A percentile compares a stretch with the other conserved stretches of the same genome.
Evolutionary conservation across 2,888 invertebrate genomes (phyloP).

Genomic region (Caenorhabditis japonica): DNA sequence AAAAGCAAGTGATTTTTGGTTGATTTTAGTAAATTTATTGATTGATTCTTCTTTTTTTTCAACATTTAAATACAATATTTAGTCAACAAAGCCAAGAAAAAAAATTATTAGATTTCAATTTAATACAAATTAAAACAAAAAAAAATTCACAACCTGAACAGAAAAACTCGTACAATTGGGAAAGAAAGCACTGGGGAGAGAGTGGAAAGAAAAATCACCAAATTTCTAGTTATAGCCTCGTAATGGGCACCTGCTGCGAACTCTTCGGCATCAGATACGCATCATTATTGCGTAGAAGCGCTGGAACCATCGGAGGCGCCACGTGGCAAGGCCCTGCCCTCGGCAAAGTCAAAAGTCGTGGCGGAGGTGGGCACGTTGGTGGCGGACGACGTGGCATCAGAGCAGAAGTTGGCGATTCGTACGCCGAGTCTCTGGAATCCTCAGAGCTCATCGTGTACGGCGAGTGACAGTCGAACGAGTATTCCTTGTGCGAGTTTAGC

Average conservation of each 20-base stretch:
- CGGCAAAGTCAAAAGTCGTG: slow-evolving; percentile 37
- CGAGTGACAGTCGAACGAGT: slow-evolving; percentile 53
- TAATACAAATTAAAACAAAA: not conserved
- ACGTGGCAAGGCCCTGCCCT: slow-evolving; percentile 28
- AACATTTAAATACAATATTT: too few species aligned
- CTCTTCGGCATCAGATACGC: slow-evolving; percentile 40
- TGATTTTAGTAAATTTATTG: too few species aligned
- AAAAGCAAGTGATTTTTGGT: slow-evolving; percentile 48
- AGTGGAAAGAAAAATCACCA: too few species aligned
- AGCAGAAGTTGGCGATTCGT: slow-evolving; percentile 60
- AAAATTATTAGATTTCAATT: slow-evolving; percentile 6
- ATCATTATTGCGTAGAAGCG: slow-evolving; percentile 33
- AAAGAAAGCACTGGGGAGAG: not conserved
- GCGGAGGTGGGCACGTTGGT: slow-evolving; percentile 51
- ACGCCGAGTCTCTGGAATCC: slow-evolving; percentile 56
- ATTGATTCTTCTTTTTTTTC: too few species aligned
- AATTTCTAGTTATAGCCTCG: slow-evolving; percentile 31
- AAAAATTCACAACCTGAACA: slow-evolving; percentile 32
- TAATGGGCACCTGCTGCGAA: slow-evolving; percentile 41
- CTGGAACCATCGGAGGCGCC: slow-evolving; percentile 33
- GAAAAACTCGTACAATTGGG: slow-evolving; percentile 24
- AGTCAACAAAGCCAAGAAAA: too few species aligned
- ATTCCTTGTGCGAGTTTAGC: slow-evolving; percentile 54
- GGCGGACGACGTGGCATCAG: slow-evolving; percentile 56
- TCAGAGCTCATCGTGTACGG: slow-evolving; percentile 55